Percentiles rank a stretch among this genome's conserved stretches.
Evolutionary conservation across 1,140 invertebrate species (phyloP).

Genomic region (Antheraea pernyi): DNA sequence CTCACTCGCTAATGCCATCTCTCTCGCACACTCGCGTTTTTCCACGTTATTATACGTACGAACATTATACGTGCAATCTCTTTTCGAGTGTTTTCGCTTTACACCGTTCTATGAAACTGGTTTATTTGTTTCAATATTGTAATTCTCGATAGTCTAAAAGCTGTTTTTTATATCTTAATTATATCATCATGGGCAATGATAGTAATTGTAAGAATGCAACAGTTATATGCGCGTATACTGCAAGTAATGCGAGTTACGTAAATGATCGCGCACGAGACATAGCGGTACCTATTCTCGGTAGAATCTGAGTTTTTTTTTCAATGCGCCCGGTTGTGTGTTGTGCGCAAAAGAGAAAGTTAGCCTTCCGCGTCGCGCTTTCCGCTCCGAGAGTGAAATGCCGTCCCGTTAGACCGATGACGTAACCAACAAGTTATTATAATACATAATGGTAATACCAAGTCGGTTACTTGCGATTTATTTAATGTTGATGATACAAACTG

Average conservation of each 20-base stretch:
- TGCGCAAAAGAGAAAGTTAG: slow-evolving; percentile 75
- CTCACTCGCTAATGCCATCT: slow-evolving; percentile 57
- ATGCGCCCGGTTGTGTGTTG: slow-evolving; percentile 36
- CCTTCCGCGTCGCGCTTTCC: slow-evolving; percentile 74
- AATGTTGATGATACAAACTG: neutral
- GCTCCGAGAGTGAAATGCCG: slow-evolving; percentile 75
- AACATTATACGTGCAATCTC: slow-evolving; percentile 45
- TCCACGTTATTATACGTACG: slow-evolving; percentile 61
- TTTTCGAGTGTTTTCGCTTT: slow-evolving; percentile 26
- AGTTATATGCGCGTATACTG: slow-evolving; percentile 6
- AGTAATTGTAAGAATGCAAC: neutral
- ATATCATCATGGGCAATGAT: neutral
- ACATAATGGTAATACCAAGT: slow-evolving; percentile 35
- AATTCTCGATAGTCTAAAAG: neutral
- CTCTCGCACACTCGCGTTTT: slow-evolving; percentile 54
- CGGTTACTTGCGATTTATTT: slow-evolving; percentile 21
- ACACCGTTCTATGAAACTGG: neutral
- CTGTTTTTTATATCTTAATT: neutral
- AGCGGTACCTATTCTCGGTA: slow-evolving; percentile 25
- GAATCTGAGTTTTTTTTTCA: slow-evolving; percentile 52
- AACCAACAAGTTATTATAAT: slow-evolving; percentile 54
- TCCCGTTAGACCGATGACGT: slow-evolving; percentile 67
- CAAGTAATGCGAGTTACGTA: slow-evolving; percentile 39
- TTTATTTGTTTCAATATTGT: neutral
- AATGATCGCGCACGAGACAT: slow-evolving; percentile 40